Evolutionary conservation across 2,797 vertebrate genomes (phyloP).

Genomic region (Vespertilio murinus): DNA sequence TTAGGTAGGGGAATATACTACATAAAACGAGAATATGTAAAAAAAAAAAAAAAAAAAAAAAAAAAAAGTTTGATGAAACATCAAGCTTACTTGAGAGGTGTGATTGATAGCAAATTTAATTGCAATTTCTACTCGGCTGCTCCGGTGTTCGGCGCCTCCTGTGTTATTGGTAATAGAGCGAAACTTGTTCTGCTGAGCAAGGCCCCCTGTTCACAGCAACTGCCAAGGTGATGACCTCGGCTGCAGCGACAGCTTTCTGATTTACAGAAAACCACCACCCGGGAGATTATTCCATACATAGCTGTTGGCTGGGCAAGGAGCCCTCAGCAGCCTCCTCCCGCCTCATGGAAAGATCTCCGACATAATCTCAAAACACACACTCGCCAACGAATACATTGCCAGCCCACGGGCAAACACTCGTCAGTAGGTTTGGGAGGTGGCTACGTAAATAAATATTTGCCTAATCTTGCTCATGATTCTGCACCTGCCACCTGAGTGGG

Average conservation of each 20-base stretch:
- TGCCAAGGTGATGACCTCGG: slow-evolving; percentile 28
- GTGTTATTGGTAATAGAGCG: slow-evolving; percentile 72
- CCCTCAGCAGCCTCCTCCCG: neutral
- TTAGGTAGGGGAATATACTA: slow-evolving; percentile 48
- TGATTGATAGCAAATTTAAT: slow-evolving; percentile 81
- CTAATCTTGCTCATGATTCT: neutral
- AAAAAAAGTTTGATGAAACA: slow-evolving; percentile 66
- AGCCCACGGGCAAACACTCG: neutral
- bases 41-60: neutral
- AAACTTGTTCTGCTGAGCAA: slow-evolving; percentile 79
- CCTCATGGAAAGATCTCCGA: neutral
- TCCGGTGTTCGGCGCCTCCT: slow-evolving; percentile 55
- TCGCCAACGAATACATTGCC: neutral
- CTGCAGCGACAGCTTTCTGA: slow-evolving; percentile 46
- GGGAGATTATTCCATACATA: neutral
- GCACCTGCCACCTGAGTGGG: neutral
- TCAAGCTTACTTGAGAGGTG: slow-evolving; percentile 65
- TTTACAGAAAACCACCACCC: slow-evolving; percentile 1
- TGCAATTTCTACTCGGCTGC: slow-evolving; percentile 77
- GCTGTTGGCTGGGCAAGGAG: neutral
- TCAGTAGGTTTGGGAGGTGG: neutral
- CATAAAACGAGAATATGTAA: slow-evolving; percentile 67
- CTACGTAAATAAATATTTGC: slow-evolving; percentile 36
- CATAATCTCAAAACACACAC: neutral
- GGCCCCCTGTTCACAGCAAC: slow-evolving; percentile 47